Percentiles rank a stretch among this genome's conserved stretches.
These are phyloP conservation scores for Lithophane socia DNA, from an alignment of 2,888 invertebrate species.

Conservation along the genomic window DNA sequence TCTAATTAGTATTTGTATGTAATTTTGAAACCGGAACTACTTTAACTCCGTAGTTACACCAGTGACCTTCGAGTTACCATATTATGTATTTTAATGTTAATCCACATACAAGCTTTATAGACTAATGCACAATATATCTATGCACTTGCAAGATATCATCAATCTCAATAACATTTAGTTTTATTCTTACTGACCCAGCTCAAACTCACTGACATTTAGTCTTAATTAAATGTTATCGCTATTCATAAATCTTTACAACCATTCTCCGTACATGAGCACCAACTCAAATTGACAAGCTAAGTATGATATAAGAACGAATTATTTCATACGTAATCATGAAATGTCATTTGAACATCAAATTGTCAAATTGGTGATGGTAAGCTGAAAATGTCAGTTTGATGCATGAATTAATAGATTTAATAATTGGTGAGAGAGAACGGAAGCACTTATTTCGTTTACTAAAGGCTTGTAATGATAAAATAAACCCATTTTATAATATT, in stretches of 20 bases:
- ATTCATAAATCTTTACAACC: slow-evolving; percentile 44
- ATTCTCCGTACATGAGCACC: slow-evolving; percentile 7
- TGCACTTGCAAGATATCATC: background rate
- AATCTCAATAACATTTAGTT: slow-evolving; percentile 41
- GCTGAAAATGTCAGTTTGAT: background rate
- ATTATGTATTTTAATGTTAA: too few relatives aligned
- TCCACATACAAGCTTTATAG: too few relatives aligned
- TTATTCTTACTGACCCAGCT: slow-evolving; percentile 36
- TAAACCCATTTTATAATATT: background rate
- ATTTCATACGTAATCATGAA: slow-evolving; percentile 33
- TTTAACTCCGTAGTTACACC: too few relatives aligned
- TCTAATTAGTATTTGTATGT: too few relatives aligned
- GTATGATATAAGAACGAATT: slow-evolving; percentile 38
- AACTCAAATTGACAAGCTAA: slow-evolving; percentile 21
- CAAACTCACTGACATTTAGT: slow-evolving; percentile 46
- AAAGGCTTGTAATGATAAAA: background rate
- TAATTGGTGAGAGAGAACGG: background rate
- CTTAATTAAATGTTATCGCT: slow-evolving; percentile 45
- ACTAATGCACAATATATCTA: too few relatives aligned
- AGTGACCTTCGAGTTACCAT: too few relatives aligned
- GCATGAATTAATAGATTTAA: background rate
- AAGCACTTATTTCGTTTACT: too few relatives aligned
- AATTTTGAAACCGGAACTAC: too few relatives aligned
- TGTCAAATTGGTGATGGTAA: background rate
- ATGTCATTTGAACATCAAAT: slow-evolving; percentile 19